A percentile compares a stretch with the other conserved stretches of the same genome.
Conservation (phyloP, 1,140 invertebrate genomes). For the Liolophura sinensis region DNA sequence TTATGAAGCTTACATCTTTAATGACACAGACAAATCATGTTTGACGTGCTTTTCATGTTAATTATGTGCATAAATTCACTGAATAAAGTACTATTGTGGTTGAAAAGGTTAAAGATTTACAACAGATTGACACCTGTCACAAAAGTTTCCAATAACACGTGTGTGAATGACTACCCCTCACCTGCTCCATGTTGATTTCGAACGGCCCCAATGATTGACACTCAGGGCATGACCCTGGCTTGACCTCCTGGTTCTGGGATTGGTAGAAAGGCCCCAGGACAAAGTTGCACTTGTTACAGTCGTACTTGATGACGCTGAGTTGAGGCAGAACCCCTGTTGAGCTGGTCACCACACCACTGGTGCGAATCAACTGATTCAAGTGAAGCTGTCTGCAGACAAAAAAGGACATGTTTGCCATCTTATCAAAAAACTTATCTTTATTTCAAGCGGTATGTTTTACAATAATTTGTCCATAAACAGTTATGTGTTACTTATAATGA, state of each 20-base stretch:
- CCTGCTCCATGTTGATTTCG: slow-evolving; percentile 73
- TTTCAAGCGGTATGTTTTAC: too few relatives aligned
- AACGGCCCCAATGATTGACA: slow-evolving; percentile 98
- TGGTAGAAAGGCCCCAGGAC: slow-evolving; percentile 96
- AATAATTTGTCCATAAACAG: too few relatives aligned
- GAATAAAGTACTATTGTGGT: too few relatives aligned
- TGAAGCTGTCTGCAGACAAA: slow-evolving; percentile 79
- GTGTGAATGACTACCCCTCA: slow-evolving; percentile 56
- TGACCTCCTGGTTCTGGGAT: slow-evolving; percentile 87
- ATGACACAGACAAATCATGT: too few relatives aligned
- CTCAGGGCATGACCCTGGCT: slow-evolving; percentile 94
- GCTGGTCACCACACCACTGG: slow-evolving; percentile 93
- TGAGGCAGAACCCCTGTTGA: slow-evolving; percentile 96
- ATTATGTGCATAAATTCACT: too few relatives aligned
- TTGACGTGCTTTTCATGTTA: too few relatives aligned
- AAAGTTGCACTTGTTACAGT: slow-evolving; percentile 95
- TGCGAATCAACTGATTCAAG: slow-evolving; percentile 90
- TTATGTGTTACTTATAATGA: too few relatives aligned
- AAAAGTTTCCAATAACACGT: not conserved
- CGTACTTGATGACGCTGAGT: slow-evolving; percentile 93
- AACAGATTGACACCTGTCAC: too few relatives aligned
- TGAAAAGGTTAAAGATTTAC: too few relatives aligned
- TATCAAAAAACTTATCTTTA: too few relatives aligned
- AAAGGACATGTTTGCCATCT: too few relatives aligned
- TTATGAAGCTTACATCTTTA: too few relatives aligned